Evolutionary conservation across 2,888 invertebrate genomes (phyloP).

Genomic region (Malthinus flaveolus): DNA sequence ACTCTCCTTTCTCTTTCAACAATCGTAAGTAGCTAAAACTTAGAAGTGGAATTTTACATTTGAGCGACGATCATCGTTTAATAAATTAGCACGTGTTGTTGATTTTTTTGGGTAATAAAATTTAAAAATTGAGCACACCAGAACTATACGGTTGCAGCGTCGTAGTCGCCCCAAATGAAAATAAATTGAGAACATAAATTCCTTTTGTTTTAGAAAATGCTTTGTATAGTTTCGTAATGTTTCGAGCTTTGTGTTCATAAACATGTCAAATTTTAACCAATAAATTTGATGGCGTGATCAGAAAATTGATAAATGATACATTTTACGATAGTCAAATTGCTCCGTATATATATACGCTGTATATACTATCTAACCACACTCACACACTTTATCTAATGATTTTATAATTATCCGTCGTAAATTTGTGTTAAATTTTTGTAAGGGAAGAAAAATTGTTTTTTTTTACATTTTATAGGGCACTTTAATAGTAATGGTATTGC

Average conservation of each 20-base stretch:
- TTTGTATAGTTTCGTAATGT: conserved; percentile 21
- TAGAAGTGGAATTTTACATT: background rate
- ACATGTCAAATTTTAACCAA: conserved; percentile 22
- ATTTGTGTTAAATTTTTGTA: no score
- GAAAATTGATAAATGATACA: conserved; percentile 22
- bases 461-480: no score
- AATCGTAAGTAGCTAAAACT: background rate
- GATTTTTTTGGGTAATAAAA: conserved; percentile 26
- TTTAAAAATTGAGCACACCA: conserved; percentile 27
- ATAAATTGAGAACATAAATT: conserved; percentile 26
- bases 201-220: conserved; percentile 25
- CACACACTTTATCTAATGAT: conserved; percentile 16
- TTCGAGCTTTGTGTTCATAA: conserved; percentile 18
- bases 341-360: conserved; percentile 8
- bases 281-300: conserved; percentile 22
- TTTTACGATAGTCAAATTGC: conserved; percentile 19
- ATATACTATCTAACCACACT: conserved; percentile 7
- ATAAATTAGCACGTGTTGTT: conserved; percentile 24
- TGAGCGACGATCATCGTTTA: background rate
- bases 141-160: no score
- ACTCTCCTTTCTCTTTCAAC: no score
- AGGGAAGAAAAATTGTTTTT: no score
- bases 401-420: conserved; percentile 11
- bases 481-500: conserved; percentile 8
- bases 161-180: conserved; percentile 20